Percentiles rank a stretch among this genome's conserved stretches.
Evolutionary conservation across 2,888 invertebrate genomes (phyloP).

Genomic region (Lasioglossum malachurum): DNA sequence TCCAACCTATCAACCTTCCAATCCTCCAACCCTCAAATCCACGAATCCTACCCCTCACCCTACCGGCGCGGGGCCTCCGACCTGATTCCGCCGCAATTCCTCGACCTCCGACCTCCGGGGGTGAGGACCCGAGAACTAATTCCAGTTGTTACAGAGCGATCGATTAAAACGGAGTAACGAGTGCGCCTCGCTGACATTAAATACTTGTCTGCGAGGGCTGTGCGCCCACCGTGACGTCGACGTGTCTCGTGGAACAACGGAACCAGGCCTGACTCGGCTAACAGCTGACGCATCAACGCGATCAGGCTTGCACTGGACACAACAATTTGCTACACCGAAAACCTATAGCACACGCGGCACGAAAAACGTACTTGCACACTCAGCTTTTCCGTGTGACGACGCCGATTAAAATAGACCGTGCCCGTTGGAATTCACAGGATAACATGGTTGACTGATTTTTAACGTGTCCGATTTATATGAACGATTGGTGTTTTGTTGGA

Average conservation of each 20-base stretch:
- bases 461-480: not conserved
- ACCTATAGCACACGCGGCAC: not conserved
- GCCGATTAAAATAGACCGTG: not conserved
- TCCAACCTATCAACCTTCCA: not conserved
- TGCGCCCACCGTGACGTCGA: not conserved
- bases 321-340: not conserved
- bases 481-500: no score
- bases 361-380: not conserved
- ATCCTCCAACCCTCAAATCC: not conserved
- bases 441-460: not conserved
- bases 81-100: slow-evolving; percentile 43
- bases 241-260: not conserved
- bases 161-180: slow-evolving; percentile 48
- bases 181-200: slow-evolving; percentile 31
- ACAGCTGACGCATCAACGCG: not conserved
- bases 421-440: not conserved
- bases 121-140: slow-evolving; percentile 44
- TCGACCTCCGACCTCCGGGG: slow-evolving; percentile 17
- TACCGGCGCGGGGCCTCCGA: not conserved
- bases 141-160: slow-evolving; percentile 44
- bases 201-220: not conserved
- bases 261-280: not conserved
- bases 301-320: not conserved
- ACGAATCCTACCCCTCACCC: not conserved
- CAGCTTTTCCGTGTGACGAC: not conserved